Conservation (phyloP, 2,888 invertebrate species). For the Drosophila mimica region DNA sequence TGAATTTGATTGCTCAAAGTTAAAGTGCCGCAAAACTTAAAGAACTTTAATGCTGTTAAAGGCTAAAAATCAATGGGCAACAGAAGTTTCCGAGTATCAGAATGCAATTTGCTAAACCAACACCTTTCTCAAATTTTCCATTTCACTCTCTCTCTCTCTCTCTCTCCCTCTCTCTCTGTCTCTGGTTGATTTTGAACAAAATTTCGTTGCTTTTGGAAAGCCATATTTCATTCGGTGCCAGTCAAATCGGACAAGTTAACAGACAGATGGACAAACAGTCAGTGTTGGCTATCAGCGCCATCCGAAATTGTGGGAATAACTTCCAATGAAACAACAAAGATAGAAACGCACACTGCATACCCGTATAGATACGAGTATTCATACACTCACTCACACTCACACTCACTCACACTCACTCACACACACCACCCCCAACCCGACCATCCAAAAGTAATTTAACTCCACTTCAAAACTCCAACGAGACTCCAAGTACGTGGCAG, state of each 20-base stretch:
- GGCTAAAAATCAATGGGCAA: conserved; percentile 64
- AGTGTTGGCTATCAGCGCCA: conserved; percentile 39
- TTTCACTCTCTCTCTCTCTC: background rate
- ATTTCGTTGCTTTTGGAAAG: conserved; percentile 54
- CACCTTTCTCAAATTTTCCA: conserved; percentile 45
- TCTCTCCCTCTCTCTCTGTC: background rate
- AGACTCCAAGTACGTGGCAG: conserved; percentile 52
- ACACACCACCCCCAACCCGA: conserved; percentile 16
- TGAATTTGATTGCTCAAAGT: conserved; percentile 29
- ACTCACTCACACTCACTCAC: conserved; percentile 5
- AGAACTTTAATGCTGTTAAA: conserved; percentile 29
- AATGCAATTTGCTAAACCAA: conserved; percentile 75
- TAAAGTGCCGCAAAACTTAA: conserved; percentile 7
- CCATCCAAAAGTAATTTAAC: conserved; percentile 75
- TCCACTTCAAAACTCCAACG: conserved; percentile 74
- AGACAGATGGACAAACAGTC: conserved; percentile 73
- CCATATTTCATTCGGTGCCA: conserved; percentile 79
- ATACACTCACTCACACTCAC: background rate
- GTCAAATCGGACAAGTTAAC: conserved; percentile 78
- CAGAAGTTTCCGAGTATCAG: conserved; percentile 73
- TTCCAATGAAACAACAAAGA: conserved; percentile 66
- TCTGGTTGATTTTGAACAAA: conserved; percentile 57
- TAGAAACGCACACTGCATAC: conserved; percentile 35
- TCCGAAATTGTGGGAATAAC: conserved; percentile 62
- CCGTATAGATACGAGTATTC: conserved; percentile 34